These are phyloP conservation scores for Ctenosaura bakeri DNA, from an alignment of 2,797 vertebrate genomes.

Conservation along the genomic window DNA sequence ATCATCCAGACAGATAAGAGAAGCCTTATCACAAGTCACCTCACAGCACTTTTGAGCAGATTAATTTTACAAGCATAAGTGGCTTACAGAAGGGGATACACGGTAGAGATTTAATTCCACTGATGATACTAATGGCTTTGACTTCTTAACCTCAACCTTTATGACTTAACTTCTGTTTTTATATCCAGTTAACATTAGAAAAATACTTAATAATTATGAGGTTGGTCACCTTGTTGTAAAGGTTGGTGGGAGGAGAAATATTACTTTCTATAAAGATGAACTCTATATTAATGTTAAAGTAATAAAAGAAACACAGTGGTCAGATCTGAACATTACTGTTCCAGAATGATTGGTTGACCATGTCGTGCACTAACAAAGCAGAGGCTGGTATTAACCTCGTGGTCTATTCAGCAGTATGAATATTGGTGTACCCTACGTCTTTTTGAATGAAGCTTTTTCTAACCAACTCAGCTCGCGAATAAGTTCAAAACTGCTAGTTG, in stretches of 20 bases:
- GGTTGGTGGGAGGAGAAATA: conserved; percentile 65
- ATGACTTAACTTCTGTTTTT: conserved; percentile 70
- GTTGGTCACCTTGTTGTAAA: conserved; percentile 59
- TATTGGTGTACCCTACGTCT: neutral
- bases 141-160: conserved; percentile 62
- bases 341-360: conserved; percentile 45
- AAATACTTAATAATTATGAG: conserved; percentile 74
- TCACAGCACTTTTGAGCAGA: neutral
- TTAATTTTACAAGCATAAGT: conserved; percentile 55
- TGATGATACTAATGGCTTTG: conserved; percentile 59
- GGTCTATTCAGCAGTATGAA: neutral
- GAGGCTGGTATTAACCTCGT: neutral
- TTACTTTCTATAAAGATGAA: conserved; percentile 52
- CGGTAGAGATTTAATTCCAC: conserved; percentile 67
- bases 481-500: too few species aligned
- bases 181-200: conserved; percentile 60
- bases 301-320: conserved; percentile 39
- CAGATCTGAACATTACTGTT: conserved; percentile 45
- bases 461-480: neutral
- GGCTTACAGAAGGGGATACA: conserved; percentile 32
- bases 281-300: conserved; percentile 13
- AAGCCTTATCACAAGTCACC: conserved; percentile 8
- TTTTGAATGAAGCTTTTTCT: neutral
- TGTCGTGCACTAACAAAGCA: neutral
- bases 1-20: conserved; percentile 14